Conservation (phyloP, 2,888 invertebrate genomes). For the Melitaea athalia region DNA sequence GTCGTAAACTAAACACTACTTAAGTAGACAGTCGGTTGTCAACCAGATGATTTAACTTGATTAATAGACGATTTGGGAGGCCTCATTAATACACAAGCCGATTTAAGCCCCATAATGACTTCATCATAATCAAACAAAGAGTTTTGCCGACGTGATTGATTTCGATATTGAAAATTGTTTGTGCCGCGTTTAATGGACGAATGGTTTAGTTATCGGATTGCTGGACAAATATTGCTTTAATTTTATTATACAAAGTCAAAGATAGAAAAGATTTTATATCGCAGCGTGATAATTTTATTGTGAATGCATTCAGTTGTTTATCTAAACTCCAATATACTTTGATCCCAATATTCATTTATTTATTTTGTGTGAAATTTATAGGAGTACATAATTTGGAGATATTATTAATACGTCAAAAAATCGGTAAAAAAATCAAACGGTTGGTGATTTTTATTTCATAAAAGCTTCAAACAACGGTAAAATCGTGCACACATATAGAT, state of each 20-base stretch:
- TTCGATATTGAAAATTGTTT: conserved; percentile 21
- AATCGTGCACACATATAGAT: too few species aligned
- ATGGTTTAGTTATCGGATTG: conserved; percentile 14
- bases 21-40: conserved; percentile 78
- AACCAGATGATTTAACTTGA: conserved; percentile 79
- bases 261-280: not conserved
- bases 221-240: not conserved
- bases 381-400: too few species aligned
- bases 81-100: conserved; percentile 69
- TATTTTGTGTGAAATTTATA: too few species aligned
- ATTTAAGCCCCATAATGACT: conserved; percentile 63
- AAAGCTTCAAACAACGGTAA: too few species aligned
- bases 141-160: conserved; percentile 43
- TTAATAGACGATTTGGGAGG: conserved; percentile 76
- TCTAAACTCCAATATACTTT: too few species aligned
- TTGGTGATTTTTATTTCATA: too few species aligned
- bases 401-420: too few species aligned
- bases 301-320: too few species aligned
- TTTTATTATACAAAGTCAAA: not conserved
- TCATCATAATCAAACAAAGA: conserved; percentile 69
- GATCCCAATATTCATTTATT: too few species aligned
- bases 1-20: conserved; percentile 77
- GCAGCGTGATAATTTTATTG: too few species aligned
- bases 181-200: conserved; percentile 11
- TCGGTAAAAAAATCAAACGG: too few species aligned